Base-by-base conservation (phyloP, 2,113 vertebrate genomes). In the Percopsis transmontana region DNA sequence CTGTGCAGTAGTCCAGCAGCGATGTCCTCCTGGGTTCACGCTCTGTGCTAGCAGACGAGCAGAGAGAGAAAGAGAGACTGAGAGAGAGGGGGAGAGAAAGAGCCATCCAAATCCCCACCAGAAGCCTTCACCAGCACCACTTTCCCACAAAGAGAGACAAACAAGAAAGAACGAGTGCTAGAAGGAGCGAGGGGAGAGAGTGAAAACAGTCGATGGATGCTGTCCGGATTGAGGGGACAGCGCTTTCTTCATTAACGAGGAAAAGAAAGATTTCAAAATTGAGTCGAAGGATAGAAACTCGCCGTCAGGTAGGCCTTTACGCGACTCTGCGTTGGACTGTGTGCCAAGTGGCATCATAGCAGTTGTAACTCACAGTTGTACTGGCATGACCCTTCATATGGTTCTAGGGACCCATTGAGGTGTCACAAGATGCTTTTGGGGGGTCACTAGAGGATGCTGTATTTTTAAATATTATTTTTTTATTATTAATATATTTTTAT, bases 211-310 rank as follows among this genome's bases (percentile, higher is more conserved):
- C 89, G 90, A 93, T 93, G 92, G 92, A 93, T 91, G 91, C 91
- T 92, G 91, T 91, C 90, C 86, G 88, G 91, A 89, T 89, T 59
- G 88, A 92, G 81, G 89, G 90, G 90, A 85, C 91, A 90, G 89
- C 89, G 85, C 82, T 87, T 91, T 92, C 90, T 92, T 91, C 91
- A 91, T 86, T 90, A 85, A 89, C 91, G 80, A 86, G 89, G 89
- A 89, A 87, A 90, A 87, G 88, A 91, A 92, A 88, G 90, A 88
- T 91, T 89, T 91, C 91, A 91, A 92, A 92, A 93, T 92, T 86
- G 91, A 92, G 91, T 92, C 91, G 91, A 92, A 92, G 91, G 92
- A 92, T 81, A 91, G 91, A 91, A 92, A 92, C 88, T 79, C 91
- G 83, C 80, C 92, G 38, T 89, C 90, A 92, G 92, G 92, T 93